Percentiles rank a stretch among this genome's conserved stretches.
phyloP scores from a whole-genome alignment of 2,888 invertebrate genomes.

The Limnephilus rhombicus region DNA sequence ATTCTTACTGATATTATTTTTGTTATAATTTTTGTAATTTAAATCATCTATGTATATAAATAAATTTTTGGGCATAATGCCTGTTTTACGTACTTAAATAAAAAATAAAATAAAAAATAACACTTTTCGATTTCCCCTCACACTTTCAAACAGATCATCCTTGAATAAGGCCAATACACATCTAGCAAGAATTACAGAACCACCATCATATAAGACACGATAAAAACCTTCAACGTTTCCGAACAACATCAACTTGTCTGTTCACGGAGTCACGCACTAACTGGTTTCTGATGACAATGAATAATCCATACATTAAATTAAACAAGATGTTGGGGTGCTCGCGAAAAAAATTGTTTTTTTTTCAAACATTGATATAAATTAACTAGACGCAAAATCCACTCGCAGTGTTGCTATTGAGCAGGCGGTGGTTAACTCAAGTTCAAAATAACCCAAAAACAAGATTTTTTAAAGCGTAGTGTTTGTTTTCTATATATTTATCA shows the following conservation, averaged over 20 bases:
- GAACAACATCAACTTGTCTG: not conserved
- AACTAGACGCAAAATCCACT: not conserved
- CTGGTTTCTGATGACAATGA: not conserved
- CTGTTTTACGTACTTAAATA: too few species aligned
- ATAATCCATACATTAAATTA: not conserved
- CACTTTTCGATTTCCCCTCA: not conserved
- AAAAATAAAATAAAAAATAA: not conserved
- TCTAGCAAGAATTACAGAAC: not conserved
- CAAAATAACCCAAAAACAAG: not conserved
- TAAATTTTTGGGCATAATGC: too few species aligned
- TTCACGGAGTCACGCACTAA: not conserved
- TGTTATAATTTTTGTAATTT: too few species aligned
- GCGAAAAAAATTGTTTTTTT: not conserved
- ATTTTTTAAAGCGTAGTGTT: not conserved
- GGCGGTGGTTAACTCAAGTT: not conserved
- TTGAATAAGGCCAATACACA: not conserved
- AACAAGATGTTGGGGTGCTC: not conserved
- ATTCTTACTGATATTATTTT: too few species aligned
- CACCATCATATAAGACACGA: not conserved
- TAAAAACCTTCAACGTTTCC: not conserved
- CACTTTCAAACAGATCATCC: not conserved
- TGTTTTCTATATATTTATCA: not conserved
- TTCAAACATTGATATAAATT: not conserved
- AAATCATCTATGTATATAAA: too few species aligned
- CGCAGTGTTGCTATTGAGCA: not conserved